Evolutionary conservation across 1,140 invertebrate species (phyloP).

Genomic region (Drosophila pseudoobscura): DNA sequence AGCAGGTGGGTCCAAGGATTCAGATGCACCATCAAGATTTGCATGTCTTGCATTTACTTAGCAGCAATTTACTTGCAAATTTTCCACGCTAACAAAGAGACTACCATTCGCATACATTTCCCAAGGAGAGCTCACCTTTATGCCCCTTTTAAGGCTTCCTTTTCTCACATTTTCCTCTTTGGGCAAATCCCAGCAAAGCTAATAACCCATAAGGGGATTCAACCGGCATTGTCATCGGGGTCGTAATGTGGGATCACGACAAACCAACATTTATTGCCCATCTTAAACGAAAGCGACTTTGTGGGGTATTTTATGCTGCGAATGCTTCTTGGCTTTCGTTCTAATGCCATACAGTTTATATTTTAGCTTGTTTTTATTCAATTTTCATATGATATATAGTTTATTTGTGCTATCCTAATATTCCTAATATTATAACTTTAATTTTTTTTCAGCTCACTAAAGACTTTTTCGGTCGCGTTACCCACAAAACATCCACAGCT

Average conservation of each 20-base stretch:
- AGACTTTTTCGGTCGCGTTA: slow-evolving; percentile 89
- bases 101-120: background rate
- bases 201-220: slow-evolving; percentile 73
- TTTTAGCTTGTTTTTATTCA: slow-evolving; percentile 7
- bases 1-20: slow-evolving; percentile 52
- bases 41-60: slow-evolving; percentile 80
- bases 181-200: no score
- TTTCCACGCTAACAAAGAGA: no score
- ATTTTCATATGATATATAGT: background rate
- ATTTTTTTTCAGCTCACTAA: slow-evolving; percentile 75
- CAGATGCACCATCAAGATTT: slow-evolving; percentile 49
- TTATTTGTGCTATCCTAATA: background rate
- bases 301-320: slow-evolving; percentile 13
- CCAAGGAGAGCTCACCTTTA: background rate
- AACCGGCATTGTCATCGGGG: slow-evolving; percentile 19
- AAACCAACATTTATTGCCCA: no score
- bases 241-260: no score
- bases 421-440: background rate
- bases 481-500: slow-evolving; percentile 75
- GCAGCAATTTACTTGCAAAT: slow-evolving; percentile 42
- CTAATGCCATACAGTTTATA: slow-evolving; percentile 8
- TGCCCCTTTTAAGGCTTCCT: background rate
- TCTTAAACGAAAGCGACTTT: slow-evolving; percentile 44
- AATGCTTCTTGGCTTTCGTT: slow-evolving; percentile 18
- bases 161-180: no score